Base-by-base conservation (phyloP, 2,888 invertebrate species). In the Aphodius sticticus region DNA sequence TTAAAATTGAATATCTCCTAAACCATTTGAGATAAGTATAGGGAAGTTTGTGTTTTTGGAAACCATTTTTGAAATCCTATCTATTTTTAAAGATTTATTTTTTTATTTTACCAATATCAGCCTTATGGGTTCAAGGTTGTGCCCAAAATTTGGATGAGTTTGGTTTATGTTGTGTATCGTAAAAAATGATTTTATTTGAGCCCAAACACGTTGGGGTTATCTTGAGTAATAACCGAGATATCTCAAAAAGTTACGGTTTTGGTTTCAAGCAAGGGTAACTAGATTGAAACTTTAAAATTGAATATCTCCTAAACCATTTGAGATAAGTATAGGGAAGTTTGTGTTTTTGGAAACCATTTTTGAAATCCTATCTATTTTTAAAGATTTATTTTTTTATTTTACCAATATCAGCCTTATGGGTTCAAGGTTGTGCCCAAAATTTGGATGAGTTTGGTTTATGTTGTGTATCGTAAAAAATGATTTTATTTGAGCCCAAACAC, bases 401-500 rank as follows among this genome's bases (percentile, higher is more conserved):
- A 99, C 89, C 99, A 99, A 91, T 99, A 99, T 91, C 98, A 99
- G 89, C 99, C 99, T 0, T 99, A 99, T 89, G 97, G 97, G 88
- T 94, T 98, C 86, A 94, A 93, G 76, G 92, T 95, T 14, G 97
- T 98, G 87, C 93, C 95, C 16, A 93, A 93, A 85, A 97, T 98
- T 82, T 92, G 96, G 90, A 96, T 96, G 88, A 90, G 90, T 87
- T n/a, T 16, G 69, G 70, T 69, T 69, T 70, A 12, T 82, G 83
- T 36, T 78, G 53, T 9, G 7, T 12, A 53, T 7, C 53, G 12
- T 53, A 12, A 53, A 12, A 53, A 53, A 53, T 53, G 2, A 1
- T 53, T 2, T 53, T 9, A 12, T 53, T 53, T 53, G 53, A 53
- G 53, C 53, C 53, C 53, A 53, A 53, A 53, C 53, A 53, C 53